Base-by-base conservation (phyloP, 2,797 vertebrate genomes). In the Pangasius macronema region DNA sequence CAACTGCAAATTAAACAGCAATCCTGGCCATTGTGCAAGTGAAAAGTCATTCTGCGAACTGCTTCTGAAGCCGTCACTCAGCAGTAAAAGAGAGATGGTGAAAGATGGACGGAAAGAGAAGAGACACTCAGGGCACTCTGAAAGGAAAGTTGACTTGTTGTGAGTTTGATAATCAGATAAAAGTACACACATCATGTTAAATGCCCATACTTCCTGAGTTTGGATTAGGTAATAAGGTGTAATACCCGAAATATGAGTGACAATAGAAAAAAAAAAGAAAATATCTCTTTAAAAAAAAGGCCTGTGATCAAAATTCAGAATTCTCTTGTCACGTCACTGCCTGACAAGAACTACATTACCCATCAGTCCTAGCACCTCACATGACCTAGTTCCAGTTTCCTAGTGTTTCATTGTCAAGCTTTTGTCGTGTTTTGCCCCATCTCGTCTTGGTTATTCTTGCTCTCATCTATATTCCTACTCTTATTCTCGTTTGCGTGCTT, bases 1-100 rank as follows among this genome's bases (percentile, higher is more conserved):
- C 88, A 86, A 90, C 89, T 90, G 91, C 89, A 93, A 91, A 91
- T 93, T 91, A 92, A 91, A 89, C 89, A 85, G 89, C 86, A 67
- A 86, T 87, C 87, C 85, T 82, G 84, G 88, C 89, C 86, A 91
- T 92, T 90, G 90, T 93, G 89, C 82, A 89, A 91, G 82, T 86
- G 89, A 87, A 88, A 91, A 90, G 89, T 90, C 86, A 88, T 87
- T 90, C 89, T 85, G 88, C 63, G 53, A 87, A 86, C 85, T 83
- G 84, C 79, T 85, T 88, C 36, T 55, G 70, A 88, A 80, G 87
- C 88, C 86, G 88, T 88, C 90, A 88, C 83, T 90, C 89, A 88
- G 70, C 67, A 18, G 83, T 89, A 84, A 89, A 84, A 72, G 46
- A 82, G 84, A 79, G 83, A 83, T 65, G 87, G 83, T 11, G 63